phyloP scores from a whole-genome alignment of 2,888 invertebrate species.

The Cerastis rubricosa region DNA sequence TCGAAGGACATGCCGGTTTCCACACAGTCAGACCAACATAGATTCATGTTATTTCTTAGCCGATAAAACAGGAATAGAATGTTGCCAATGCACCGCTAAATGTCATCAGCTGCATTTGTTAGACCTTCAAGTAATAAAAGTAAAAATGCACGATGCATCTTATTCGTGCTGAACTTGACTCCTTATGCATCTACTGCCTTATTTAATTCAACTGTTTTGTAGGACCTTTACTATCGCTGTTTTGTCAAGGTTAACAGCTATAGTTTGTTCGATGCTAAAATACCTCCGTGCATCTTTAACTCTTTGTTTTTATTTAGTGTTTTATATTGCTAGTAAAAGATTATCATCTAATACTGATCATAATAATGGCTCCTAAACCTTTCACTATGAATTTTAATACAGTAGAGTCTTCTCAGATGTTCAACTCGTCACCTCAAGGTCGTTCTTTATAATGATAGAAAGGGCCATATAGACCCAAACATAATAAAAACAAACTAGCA shows the following conservation, averaged over 20 bases:
- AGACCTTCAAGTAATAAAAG: constrained; percentile 25
- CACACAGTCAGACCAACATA: not conserved
- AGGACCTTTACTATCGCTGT: constrained; percentile 23
- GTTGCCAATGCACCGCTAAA: constrained; percentile 13
- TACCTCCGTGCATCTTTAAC: not conserved
- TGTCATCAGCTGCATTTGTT: constrained; percentile 28
- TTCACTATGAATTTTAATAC: not conserved
- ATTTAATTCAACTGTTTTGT: constrained; percentile 32
- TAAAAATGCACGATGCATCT: constrained; percentile 43
- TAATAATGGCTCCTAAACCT: not conserved
- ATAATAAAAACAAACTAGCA: constrained; percentile 34
- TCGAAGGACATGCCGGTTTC: not conserved
- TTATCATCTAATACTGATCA: no score
- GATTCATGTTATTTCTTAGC: not conserved
- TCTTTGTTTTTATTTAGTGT: not conserved
- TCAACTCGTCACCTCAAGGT: constrained; percentile 20
- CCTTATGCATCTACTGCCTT: constrained; percentile 30
- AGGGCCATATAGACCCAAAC: constrained; percentile 32
- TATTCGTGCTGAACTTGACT: constrained; percentile 50
- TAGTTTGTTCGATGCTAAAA: not conserved
- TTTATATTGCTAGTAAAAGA: not conserved
- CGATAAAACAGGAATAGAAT: not conserved
- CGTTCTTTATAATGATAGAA: constrained; percentile 11
- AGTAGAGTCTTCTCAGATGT: not conserved
- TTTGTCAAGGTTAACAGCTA: constrained; percentile 24